Conservation (phyloP, 2,113 vertebrate species). For the Aegithalos caudatus region DNA sequence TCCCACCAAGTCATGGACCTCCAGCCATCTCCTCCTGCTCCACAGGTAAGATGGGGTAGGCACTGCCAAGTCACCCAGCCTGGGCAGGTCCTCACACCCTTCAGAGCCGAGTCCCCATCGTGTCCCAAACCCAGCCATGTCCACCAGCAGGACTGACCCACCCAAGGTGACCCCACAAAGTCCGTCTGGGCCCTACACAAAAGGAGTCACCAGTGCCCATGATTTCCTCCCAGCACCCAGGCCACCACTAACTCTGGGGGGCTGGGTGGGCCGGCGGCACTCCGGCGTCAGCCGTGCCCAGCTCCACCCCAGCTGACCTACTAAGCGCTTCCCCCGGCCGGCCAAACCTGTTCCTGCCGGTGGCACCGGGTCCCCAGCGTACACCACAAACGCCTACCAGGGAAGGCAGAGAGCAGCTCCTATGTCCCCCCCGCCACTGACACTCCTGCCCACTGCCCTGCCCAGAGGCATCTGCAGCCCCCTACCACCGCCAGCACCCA, state of each 20-base stretch:
- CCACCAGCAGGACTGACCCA: not conserved
- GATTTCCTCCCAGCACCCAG: not conserved
- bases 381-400: not conserved
- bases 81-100: rapidly evolving
- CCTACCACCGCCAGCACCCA: rapidly evolving
- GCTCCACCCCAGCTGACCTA: slow-evolving; percentile 49
- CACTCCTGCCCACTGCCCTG: not conserved
- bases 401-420: not conserved
- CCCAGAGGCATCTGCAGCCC: rapidly evolving
- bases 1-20: rapidly evolving
- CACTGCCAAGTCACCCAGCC: not conserved
- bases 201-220: not conserved
- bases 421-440: rapidly evolving
- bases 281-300: not conserved
- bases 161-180: not conserved
- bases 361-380: not conserved
- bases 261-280: not conserved
- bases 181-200: rapidly evolving
- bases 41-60: rapidly evolving
- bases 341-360: slow-evolving; percentile 51
- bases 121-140: not conserved
- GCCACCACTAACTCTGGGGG: not conserved
- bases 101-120: rapidly evolving
- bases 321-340: slow-evolving; percentile 18
- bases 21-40: not conserved